phyloP scores from a whole-genome alignment of 1,140 invertebrate genomes.

The Dendroctonus valens region DNA sequence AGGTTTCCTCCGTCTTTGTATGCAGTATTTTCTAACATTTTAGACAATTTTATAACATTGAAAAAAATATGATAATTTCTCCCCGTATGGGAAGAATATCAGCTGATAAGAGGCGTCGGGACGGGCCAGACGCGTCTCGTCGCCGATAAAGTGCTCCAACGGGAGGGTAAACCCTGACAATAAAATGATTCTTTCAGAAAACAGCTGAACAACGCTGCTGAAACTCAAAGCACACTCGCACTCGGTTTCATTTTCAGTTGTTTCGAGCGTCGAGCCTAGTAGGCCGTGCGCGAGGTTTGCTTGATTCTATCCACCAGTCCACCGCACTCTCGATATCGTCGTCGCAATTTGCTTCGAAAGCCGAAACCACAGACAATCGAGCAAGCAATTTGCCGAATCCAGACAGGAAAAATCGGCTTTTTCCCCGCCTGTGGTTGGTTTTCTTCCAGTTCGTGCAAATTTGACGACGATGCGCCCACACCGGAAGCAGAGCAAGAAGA shows the following conservation, averaged over 20 bases:
- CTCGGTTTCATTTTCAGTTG: conserved; percentile 29
- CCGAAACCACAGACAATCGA: too few relatives aligned
- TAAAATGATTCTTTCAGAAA: not conserved
- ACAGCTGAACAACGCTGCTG: conserved; percentile 15
- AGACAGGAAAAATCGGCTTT: too few relatives aligned
- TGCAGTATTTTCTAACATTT: too few relatives aligned
- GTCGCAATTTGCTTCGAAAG: not conserved
- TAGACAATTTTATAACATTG: too few relatives aligned
- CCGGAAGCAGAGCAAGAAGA: conserved; percentile 10
- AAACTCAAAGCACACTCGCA: conserved; percentile 22
- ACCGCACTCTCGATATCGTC: not conserved
- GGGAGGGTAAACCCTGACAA: not conserved
- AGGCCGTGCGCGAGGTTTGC: conserved; percentile 16
- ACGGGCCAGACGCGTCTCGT: conserved; percentile 2
- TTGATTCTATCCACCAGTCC: conserved; percentile 2
- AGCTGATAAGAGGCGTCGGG: conserved; percentile 9
- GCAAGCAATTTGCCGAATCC: too few relatives aligned
- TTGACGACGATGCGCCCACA: not conserved
- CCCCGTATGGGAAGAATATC: not conserved
- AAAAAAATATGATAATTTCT: too few relatives aligned
- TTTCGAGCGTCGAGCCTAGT: conserved; percentile 21
- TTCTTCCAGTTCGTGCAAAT: too few relatives aligned
- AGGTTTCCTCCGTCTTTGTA: too few relatives aligned
- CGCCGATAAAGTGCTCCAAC: not conserved
- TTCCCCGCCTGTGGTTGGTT: too few relatives aligned